Conservation (phyloP, 2,113 vertebrate genomes). For the Equus przewalskii region DNA sequence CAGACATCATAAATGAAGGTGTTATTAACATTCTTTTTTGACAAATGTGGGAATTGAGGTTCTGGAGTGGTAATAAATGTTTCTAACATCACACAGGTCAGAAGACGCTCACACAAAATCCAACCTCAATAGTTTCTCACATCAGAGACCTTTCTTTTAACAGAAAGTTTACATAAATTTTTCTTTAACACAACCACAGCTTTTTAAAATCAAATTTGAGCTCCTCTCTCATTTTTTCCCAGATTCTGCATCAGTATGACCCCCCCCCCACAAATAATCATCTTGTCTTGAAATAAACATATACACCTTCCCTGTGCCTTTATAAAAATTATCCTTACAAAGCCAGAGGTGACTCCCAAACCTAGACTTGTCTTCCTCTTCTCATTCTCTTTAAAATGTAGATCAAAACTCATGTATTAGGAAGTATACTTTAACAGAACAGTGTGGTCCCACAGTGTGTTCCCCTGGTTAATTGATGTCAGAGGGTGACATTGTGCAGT, state of each 20-base stretch:
- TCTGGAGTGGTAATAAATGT: neutral
- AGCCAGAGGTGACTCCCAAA: neutral
- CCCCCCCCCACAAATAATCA: neutral
- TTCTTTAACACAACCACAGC: neutral
- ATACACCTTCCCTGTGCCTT: neutral
- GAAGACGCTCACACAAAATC: neutral
- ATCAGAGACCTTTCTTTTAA: neutral
- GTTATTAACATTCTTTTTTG: neutral
- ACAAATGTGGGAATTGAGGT: neutral
- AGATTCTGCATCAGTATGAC: neutral
- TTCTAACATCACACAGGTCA: neutral
- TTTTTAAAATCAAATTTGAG: neutral
- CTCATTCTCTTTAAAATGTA: neutral
- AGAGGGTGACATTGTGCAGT: neutral
- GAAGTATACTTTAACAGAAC: neutral
- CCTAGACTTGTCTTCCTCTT: neutral
- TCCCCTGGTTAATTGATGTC: neutral
- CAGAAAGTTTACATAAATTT: neutral
- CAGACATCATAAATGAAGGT: neutral
- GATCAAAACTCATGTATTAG: neutral
- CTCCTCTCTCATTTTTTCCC: neutral
- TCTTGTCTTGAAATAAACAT: neutral
- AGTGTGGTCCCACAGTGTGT: neutral
- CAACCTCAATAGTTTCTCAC: neutral
- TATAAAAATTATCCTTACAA: neutral